Evolutionary conservation across 2,797 vertebrate genomes (phyloP), one percentile per base, ranked within the genome.

Genomic region (Tangara arthus): DNA sequence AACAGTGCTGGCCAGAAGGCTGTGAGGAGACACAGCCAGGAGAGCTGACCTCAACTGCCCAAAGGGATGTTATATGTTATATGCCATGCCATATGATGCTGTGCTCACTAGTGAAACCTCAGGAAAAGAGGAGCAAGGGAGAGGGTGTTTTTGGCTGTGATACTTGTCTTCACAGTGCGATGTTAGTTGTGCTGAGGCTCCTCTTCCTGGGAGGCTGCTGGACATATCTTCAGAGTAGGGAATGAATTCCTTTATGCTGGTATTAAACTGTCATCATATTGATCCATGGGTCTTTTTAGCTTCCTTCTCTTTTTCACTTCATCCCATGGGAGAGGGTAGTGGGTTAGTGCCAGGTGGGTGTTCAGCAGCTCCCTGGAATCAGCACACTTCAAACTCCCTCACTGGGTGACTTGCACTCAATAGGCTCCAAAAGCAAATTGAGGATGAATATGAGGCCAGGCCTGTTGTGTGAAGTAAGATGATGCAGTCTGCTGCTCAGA

Each of bases 51-150:
- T 50, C 65, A 39, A 0, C 32, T 65, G 34, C 46, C 21, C 16
- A 4, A 9, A 35, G 35, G 5, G 14, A 1, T 78, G 20, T 37
- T 52, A 3, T 0, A 3, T 42, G 28, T 41, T 56, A 4, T 1
- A 3, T 37, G 24, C 71, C 14, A 2, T 37, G 27, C 35, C 23
- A 4, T 15, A 2, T 44, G 44, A 26, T 65, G 52, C 44, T 52
- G 34, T 52, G 34, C 46, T 73, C n/a, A 39, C 24, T 2, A 18
- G 8, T 56, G n/a, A 63, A n/a, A 63, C 9, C 35, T 56, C 64
- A 15, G 35, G 24, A 26, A n/a, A 9, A n/a, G 56, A 50, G 34
- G 9, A 42, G 11, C 6, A 27, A 46, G 59, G 20, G 4, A 10
- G 26, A 21, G 16, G 15, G 7, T 32, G 12, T 46, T 63, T 66